A percentile compares a stretch with the other conserved stretches of the same genome.
These are phyloP conservation scores for Zapus hudsonius DNA, from an alignment of 2,113 vertebrate species.

Conservation along the genomic window DNA sequence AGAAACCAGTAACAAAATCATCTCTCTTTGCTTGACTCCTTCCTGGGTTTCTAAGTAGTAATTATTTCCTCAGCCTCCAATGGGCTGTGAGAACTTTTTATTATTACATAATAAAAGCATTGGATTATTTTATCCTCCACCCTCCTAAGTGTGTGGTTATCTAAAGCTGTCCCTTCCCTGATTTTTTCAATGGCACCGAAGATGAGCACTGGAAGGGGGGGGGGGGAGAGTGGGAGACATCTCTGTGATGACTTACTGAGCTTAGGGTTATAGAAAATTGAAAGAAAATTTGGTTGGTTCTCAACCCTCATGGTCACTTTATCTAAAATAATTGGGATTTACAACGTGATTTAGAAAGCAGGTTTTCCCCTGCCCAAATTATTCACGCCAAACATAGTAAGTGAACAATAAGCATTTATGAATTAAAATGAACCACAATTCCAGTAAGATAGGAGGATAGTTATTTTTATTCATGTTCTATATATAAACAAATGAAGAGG, in stretches of 20 bases:
- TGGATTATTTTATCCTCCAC: background rate
- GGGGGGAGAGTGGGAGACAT: no score
- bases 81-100: slow-evolving; percentile 4
- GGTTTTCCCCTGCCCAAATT: slow-evolving; percentile 22
- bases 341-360: background rate
- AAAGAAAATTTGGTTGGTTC: background rate
- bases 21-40: background rate
- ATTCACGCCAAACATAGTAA: background rate
- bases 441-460: background rate
- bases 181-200: background rate
- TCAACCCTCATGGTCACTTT: background rate
- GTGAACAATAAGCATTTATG: background rate
- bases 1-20: background rate
- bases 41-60: slow-evolving; percentile 48
- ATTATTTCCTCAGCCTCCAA: slow-evolving; percentile 56
- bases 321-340: background rate
- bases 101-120: slow-evolving; percentile 43
- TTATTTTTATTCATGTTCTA: background rate
- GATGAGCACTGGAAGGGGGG: background rate
- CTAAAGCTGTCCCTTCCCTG: background rate
- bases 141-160: background rate
- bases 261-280: background rate
- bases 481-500: slow-evolving; percentile 20
- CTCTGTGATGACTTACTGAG: no score
- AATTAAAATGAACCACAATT: background rate